A percentile compares a stretch with the other conserved stretches of the same genome.
These are phyloP conservation scores for Parascotia fuliginaria DNA, from an alignment of 2,888 invertebrate genomes.

Conservation along the genomic window DNA sequence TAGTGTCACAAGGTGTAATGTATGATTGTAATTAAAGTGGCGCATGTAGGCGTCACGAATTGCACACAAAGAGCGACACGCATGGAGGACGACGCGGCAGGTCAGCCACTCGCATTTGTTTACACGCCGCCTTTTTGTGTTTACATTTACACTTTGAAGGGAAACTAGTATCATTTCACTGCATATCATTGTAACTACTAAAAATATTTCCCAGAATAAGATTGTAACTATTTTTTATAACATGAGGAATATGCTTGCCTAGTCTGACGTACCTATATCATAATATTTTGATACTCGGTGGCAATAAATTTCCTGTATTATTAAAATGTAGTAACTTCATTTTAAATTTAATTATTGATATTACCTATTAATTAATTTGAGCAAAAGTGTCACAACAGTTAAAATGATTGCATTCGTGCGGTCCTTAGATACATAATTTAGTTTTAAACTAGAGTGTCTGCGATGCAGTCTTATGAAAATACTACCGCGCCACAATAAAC, in stretches of 20 bases:
- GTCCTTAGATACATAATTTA: background rate
- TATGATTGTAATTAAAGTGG: background rate
- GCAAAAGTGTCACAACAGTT: no score
- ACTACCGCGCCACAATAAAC: background rate
- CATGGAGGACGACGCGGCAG: slow-evolving; percentile 12
- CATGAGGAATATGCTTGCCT: no score
- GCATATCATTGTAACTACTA: background rate
- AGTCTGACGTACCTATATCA: no score
- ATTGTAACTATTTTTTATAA: no score
- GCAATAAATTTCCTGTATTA: no score
- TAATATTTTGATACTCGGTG: no score
- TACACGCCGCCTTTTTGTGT: background rate
- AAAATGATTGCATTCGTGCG: no score
- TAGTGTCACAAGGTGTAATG: background rate
- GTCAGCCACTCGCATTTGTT: slow-evolving; percentile 1
- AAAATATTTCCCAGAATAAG: no score
- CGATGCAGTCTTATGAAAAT: background rate
- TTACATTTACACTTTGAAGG: background rate
- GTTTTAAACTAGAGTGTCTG: background rate
- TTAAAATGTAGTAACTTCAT: no score
- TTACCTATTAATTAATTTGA: no score
- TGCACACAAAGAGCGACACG: slow-evolving; percentile 27
- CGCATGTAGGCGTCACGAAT: slow-evolving; percentile 24
- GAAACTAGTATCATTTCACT: background rate
- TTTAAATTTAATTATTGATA: no score